These are phyloP conservation scores for Thrips palmi DNA, from an alignment of 1,140 invertebrate species.

Conservation along the genomic window DNA sequence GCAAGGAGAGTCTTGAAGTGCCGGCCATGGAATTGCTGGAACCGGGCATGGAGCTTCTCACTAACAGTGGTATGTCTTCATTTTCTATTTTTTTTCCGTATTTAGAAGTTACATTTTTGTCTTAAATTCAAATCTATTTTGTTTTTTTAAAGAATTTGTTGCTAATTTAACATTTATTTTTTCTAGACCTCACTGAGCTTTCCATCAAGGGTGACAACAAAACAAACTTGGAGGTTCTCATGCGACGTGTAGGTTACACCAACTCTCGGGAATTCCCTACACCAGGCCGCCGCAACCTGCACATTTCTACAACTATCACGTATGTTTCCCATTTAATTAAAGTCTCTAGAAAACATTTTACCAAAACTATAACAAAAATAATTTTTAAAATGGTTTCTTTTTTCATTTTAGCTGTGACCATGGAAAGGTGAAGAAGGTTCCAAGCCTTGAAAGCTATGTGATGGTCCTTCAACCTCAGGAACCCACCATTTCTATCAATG, in stretches of 20 bases:
- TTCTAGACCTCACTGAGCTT: constrained; percentile 68
- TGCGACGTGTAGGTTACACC: constrained; percentile 76
- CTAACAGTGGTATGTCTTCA: constrained; percentile 31
- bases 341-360: constrained; percentile 6
- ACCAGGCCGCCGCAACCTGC: constrained; percentile 74
- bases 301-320: constrained; percentile 57
- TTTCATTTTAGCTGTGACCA: constrained; percentile 38
- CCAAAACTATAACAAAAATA: constrained; percentile 1
- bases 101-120: background rate
- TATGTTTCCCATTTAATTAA: constrained; percentile 23
- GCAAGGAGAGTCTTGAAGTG: constrained; percentile 66
- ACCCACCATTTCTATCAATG: constrained; percentile 66
- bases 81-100: background rate
- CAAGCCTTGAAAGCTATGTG: constrained; percentile 61
- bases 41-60: constrained; percentile 50
- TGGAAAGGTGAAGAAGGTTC: constrained; percentile 47
- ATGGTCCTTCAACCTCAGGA: constrained; percentile 72
- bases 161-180: constrained; percentile 16
- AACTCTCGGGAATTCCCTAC: constrained; percentile 82
- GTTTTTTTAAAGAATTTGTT: constrained; percentile 3
- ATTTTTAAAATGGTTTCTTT: constrained; percentile 3
- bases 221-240: constrained; percentile 69
- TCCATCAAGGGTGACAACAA: constrained; percentile 79
- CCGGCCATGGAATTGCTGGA: constrained; percentile 57
- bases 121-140: background rate